A percentile compares a stretch with the other conserved stretches of the same genome.
Evolutionary conservation across 2,113 vertebrate genomes (phyloP).

Genomic region (Pachypanchax playfairii): DNA sequence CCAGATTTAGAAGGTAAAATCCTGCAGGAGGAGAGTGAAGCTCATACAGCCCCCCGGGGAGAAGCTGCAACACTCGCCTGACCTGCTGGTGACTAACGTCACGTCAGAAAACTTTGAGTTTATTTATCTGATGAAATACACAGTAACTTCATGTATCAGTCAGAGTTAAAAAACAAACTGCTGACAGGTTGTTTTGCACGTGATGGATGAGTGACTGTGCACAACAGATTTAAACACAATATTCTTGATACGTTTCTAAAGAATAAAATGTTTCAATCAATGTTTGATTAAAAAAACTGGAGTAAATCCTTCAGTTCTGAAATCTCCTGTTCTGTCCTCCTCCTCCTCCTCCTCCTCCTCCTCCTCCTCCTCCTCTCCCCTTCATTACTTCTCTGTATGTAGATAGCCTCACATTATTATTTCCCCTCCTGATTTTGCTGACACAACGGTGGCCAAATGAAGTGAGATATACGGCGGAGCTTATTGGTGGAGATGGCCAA

Average conservation of each 20-base stretch:
- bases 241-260: too few species aligned
- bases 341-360: conserved; percentile 26
- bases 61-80: conserved; percentile 23
- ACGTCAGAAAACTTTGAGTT: conserved; percentile 32
- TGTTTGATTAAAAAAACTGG: background rate
- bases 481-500: conserved; percentile 77
- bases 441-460: conserved; percentile 76
- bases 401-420: conserved; percentile 76
- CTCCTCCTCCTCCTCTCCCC: conserved; percentile 49
- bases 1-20: background rate
- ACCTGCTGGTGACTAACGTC: conserved; percentile 34
- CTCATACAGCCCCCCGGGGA: conserved; percentile 21
- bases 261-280: too few species aligned
- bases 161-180: conserved; percentile 24
- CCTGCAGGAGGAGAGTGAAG: background rate
- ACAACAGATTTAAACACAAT: background rate
- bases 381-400: conserved; percentile 80
- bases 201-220: conserved; percentile 5
- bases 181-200: background rate
- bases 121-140: conserved; percentile 57
- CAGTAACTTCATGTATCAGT: conserved; percentile 37
- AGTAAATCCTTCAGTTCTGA: conserved; percentile 42
- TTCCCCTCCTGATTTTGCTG: conserved; percentile 78
- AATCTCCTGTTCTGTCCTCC: conserved; percentile 29
- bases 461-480: conserved; percentile 78